A percentile compares a stretch with the other conserved stretches of the same genome.
Conservation (phyloP, 2,888 invertebrate genomes). For the Physocephala rufipes region DNA sequence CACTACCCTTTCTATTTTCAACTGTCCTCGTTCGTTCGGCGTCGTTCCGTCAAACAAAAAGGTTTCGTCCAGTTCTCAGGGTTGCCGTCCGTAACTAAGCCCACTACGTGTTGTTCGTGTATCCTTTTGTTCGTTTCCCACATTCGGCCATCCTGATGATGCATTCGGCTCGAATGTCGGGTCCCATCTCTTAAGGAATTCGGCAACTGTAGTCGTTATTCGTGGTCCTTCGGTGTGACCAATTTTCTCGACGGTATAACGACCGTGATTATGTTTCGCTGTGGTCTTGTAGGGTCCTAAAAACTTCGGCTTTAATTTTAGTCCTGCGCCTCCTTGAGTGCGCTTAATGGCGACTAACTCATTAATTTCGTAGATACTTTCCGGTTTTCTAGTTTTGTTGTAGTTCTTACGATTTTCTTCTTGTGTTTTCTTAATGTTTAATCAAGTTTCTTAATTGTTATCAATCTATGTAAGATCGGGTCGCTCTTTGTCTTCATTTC, state of each 20-base stretch:
- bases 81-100: too few species aligned
- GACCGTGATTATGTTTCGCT: conserved; percentile 17
- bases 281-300: conserved; percentile 32
- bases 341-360: conserved; percentile 37
- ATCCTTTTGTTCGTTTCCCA: neutral
- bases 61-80: too few species aligned
- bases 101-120: too few species aligned
- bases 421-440: conserved; percentile 14
- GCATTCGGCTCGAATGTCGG: conserved; percentile 38
- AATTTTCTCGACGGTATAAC: conserved; percentile 37
- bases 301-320: conserved; percentile 37
- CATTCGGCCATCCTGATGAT: conserved; percentile 37
- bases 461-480: neutral
- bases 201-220: conserved; percentile 23
- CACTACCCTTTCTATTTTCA: too few species aligned
- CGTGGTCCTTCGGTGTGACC: conserved; percentile 29
- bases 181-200: conserved; percentile 32
- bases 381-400: conserved; percentile 1
- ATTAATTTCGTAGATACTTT: conserved; percentile 13
- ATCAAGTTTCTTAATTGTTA: conserved; percentile 1
- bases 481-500: conserved; percentile 1
- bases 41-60: too few species aligned
- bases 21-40: too few species aligned
- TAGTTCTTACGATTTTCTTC: conserved; percentile 1
- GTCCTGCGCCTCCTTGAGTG: conserved; percentile 28